Evolutionary conservation across 1,140 invertebrate species (phyloP).

Genomic region (Solenopsis fugax): DNA sequence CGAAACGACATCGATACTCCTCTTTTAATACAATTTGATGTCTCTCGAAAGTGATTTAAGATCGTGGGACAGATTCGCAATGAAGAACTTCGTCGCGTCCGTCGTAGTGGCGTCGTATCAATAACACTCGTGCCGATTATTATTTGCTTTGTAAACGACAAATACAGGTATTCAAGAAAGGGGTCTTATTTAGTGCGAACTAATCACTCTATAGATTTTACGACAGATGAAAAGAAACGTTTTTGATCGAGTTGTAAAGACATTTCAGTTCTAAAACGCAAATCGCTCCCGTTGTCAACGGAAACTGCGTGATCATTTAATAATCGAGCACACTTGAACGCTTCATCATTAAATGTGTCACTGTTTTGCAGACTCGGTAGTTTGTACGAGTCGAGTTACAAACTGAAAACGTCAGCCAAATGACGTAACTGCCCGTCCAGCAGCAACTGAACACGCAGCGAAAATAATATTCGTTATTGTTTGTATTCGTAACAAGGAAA

Average conservation of each 20-base stretch:
- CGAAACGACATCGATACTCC: neutral
- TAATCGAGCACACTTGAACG: neutral
- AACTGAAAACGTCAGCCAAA: neutral
- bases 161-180: neutral
- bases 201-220: neutral
- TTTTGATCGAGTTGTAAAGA: neutral
- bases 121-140: neutral
- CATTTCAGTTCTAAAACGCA: neutral
- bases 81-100: neutral
- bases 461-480: slow-evolving; percentile 53
- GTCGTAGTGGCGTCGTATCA: neutral
- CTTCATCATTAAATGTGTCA: neutral
- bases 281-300: neutral
- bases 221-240: neutral
- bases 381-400: neutral
- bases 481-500: neutral
- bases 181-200: neutral
- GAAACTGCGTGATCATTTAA: neutral
- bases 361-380: neutral
- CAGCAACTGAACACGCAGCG: neutral
- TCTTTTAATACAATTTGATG: neutral
- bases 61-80: neutral
- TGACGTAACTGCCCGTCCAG: neutral
- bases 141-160: slow-evolving; percentile 13
- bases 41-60: neutral